Evolutionary conservation across 2,888 invertebrate genomes (phyloP).

Genomic region (Eristalis intricaria): DNA sequence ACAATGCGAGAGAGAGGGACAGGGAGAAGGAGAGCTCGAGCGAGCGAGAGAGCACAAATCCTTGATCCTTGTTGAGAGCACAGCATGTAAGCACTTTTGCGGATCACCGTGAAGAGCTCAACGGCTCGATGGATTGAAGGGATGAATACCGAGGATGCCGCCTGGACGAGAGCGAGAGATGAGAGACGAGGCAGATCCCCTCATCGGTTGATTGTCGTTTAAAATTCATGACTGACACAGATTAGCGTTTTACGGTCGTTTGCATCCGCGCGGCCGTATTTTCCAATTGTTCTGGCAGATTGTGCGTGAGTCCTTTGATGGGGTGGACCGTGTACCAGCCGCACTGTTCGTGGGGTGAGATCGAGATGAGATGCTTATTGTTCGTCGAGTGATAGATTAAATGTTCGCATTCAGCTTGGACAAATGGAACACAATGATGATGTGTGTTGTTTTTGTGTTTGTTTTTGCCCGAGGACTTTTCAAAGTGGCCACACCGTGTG

Average conservation of each 20-base stretch:
- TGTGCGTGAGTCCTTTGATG: conserved; percentile 30
- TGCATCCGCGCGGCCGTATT: conserved; percentile 73
- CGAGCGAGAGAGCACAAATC: conserved; percentile 24
- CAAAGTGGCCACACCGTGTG: not conserved
- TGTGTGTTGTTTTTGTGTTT: not conserved
- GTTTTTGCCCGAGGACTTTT: not conserved
- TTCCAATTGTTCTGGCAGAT: conserved; percentile 72
- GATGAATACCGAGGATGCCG: conserved; percentile 4
- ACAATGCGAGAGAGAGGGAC: too few species aligned
- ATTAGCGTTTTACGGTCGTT: conserved; percentile 81
- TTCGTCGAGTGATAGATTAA: conserved; percentile 49
- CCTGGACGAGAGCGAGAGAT: too few species aligned
- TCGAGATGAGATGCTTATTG: conserved; percentile 33
- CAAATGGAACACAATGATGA: not conserved
- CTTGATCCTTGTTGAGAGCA: conserved; percentile 19
- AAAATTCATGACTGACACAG: conserved; percentile 73
- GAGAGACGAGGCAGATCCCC: conserved; percentile 41
- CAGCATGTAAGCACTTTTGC: conserved; percentile 56
- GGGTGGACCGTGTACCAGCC: not conserved
- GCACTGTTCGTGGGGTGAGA: conserved; percentile 19
- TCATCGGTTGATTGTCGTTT: conserved; percentile 41
- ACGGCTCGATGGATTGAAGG: not conserved
- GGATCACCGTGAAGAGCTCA: conserved; percentile 65
- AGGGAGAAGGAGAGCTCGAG: not conserved
- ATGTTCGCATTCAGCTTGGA: conserved; percentile 9